Conservation (phyloP, 2,888 invertebrate genomes). For the Leucoptera coffeella region DNA sequence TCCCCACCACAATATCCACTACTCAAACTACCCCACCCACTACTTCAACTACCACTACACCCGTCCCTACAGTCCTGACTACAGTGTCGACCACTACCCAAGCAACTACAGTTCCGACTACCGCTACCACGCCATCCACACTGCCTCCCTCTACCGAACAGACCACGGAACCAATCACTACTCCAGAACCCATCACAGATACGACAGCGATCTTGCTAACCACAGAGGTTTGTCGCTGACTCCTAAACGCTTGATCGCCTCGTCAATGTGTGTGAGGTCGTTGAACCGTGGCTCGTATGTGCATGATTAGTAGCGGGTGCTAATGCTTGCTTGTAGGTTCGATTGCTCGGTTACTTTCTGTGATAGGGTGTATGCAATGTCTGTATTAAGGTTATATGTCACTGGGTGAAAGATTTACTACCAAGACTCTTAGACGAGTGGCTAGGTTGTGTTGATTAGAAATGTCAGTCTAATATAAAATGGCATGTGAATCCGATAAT, state of each 20-base stretch:
- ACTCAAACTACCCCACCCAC: slow-evolving; percentile 4
- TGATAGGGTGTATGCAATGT: too few relatives aligned
- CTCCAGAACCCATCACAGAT: slow-evolving; percentile 11
- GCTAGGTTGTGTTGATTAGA: too few relatives aligned
- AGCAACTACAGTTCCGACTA: slow-evolving; percentile 5
- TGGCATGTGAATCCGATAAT: too few relatives aligned
- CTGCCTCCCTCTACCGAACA: slow-evolving; percentile 1
- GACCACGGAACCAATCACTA: background rate
- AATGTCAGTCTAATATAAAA: too few relatives aligned
- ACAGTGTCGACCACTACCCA: slow-evolving; percentile 14
- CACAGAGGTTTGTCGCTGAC: slow-evolving; percentile 46
- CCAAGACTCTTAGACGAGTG: too few relatives aligned
- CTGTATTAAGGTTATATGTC: too few relatives aligned
- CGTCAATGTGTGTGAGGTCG: slow-evolving; percentile 12
- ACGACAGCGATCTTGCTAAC: slow-evolving; percentile 4
- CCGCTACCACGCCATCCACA: slow-evolving; percentile 4
- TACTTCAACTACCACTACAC: slow-evolving; percentile 7
- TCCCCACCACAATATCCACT: slow-evolving; percentile 6
- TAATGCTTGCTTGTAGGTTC: too few relatives aligned
- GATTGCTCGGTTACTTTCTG: too few relatives aligned
- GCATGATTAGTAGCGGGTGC: too few relatives aligned
- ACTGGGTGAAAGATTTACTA: too few relatives aligned
- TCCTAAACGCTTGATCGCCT: slow-evolving; percentile 25
- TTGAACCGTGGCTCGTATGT: background rate
- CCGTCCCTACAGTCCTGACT: slow-evolving; percentile 13